A percentile compares a stretch with the other conserved stretches of the same genome.
phyloP scores from a whole-genome alignment of 2,113 vertebrate species.

The Amphilophus citrinellus region DNA sequence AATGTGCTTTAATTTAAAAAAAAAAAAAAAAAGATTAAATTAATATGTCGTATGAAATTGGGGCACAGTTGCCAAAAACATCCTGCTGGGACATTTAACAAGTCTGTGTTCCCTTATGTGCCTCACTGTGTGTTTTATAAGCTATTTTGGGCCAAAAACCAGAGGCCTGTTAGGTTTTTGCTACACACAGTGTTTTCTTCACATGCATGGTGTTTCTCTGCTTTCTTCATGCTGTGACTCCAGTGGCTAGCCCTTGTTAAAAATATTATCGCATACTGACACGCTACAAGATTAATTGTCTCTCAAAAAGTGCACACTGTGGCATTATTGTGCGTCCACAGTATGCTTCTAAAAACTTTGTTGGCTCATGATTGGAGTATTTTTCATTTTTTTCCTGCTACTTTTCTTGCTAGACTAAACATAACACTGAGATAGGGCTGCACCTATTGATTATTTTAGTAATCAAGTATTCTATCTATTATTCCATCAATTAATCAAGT shows the following conservation, averaged over 20 bases:
- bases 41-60: conserved; percentile 13
- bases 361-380: neutral
- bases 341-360: neutral
- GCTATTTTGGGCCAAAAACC: neutral
- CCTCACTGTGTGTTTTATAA: neutral
- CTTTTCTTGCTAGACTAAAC: neutral
- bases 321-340: neutral
- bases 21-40: conserved; percentile 6
- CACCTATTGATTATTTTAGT: too few relatives aligned
- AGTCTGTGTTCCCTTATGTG: neutral
- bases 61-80: conserved; percentile 10
- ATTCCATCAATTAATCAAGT: too few relatives aligned
- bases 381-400: neutral
- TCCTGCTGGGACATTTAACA: conserved; percentile 31
- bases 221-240: neutral
- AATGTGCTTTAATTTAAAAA: neutral
- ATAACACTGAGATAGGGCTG: neutral
- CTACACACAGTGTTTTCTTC: neutral
- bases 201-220: neutral
- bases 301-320: neutral
- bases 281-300: neutral
- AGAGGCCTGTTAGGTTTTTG: neutral
- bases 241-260: conserved; percentile 1
- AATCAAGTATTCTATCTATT: too few relatives aligned
- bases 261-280: neutral